These are phyloP conservation scores for Caenorhabditis sp. DNA, from an alignment of 2,888 invertebrate genomes.

Conservation along the genomic window DNA sequence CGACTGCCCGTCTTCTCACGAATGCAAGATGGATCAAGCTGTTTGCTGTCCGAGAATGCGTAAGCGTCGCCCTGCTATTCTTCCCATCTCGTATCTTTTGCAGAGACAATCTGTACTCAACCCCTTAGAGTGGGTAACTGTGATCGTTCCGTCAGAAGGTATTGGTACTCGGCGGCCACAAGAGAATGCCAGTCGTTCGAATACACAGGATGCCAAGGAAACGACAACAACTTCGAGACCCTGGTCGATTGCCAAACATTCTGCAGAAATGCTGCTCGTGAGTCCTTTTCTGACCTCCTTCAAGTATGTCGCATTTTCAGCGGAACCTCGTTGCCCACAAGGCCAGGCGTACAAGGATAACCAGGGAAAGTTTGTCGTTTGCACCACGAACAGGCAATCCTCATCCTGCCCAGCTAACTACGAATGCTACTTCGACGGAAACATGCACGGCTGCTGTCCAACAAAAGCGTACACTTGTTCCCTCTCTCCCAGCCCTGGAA, in stretches of 20 bases:
- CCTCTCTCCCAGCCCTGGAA: slow-evolving; percentile 65
- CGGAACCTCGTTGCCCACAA: slow-evolving; percentile 69
- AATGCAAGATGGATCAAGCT: slow-evolving; percentile 71
- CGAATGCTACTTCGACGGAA: slow-evolving; percentile 71
- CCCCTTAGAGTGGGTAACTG: slow-evolving; percentile 73
- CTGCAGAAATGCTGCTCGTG: slow-evolving; percentile 72
- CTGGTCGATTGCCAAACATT: slow-evolving; percentile 71
- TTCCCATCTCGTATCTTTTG: slow-evolving; percentile 3
- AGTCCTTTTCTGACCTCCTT: slow-evolving; percentile 10
- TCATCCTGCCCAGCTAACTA: slow-evolving; percentile 70
- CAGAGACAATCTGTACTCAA: slow-evolving; percentile 74
- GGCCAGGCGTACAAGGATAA: slow-evolving; percentile 72
- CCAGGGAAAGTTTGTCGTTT: slow-evolving; percentile 66
- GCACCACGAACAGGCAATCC: slow-evolving; percentile 62
- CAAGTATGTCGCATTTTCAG: slow-evolving; percentile 40
- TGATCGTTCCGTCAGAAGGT: slow-evolving; percentile 67
- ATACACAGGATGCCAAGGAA: slow-evolving; percentile 75
- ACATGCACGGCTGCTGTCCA: slow-evolving; percentile 71
- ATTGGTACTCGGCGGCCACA: slow-evolving; percentile 71
- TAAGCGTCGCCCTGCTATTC: too few species aligned
- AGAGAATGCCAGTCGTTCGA: slow-evolving; percentile 73
- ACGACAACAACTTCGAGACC: slow-evolving; percentile 75
- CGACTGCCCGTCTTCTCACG: slow-evolving; percentile 72
- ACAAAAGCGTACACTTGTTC: slow-evolving; percentile 73
- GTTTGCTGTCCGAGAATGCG: slow-evolving; percentile 76